phyloP scores from a whole-genome alignment of 2,113 vertebrate species.

The Triplophysa dalaica region DNA sequence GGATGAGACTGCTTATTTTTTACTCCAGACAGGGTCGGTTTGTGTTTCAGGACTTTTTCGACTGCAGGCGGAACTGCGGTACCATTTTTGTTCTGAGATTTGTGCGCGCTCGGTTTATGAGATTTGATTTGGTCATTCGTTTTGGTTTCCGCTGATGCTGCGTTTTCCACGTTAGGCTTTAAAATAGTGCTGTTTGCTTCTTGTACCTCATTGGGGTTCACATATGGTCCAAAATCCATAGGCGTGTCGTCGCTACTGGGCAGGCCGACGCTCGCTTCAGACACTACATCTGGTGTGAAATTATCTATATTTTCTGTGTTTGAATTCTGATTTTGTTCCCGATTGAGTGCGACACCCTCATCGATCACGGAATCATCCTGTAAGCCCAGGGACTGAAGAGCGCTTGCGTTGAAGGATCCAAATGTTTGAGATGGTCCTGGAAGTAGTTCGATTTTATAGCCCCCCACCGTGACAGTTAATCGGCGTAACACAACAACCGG shows the following conservation, averaged over 20 bases:
- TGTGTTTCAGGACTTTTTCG: slow-evolving; percentile 63
- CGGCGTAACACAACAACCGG: slow-evolving; percentile 72
- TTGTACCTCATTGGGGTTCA: slow-evolving; percentile 77
- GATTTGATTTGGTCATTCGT: slow-evolving; percentile 53
- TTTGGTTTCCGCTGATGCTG: slow-evolving; percentile 47
- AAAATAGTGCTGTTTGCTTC: slow-evolving; percentile 62
- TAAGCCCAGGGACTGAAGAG: slow-evolving; percentile 45
- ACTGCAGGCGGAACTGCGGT: slow-evolving; percentile 34
- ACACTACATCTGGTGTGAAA: slow-evolving; percentile 60
- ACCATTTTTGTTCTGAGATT: slow-evolving; percentile 56
- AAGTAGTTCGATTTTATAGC: slow-evolving; percentile 76
- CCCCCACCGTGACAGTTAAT: slow-evolving; percentile 76
- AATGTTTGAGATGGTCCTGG: slow-evolving; percentile 71
- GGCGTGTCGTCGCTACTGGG: slow-evolving; percentile 58
- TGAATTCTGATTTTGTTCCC: slow-evolving; percentile 54
- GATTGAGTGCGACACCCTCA: slow-evolving; percentile 54
- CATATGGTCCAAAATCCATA: slow-evolving; percentile 64
- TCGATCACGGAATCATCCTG: slow-evolving; percentile 54
- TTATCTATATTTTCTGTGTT: slow-evolving; percentile 32
- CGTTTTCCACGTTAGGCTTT: slow-evolving; percentile 45
- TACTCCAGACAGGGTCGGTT: slow-evolving; percentile 51
- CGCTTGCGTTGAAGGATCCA: slow-evolving; percentile 36
- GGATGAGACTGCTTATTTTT: slow-evolving; percentile 64
- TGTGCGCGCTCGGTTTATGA: slow-evolving; percentile 49
- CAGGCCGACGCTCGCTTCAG: slow-evolving; percentile 53